Evolutionary conservation across 2,113 vertebrate species (phyloP), one percentile per base, ranked within the genome.

Genomic region (Halcyon senegalensis): DNA sequence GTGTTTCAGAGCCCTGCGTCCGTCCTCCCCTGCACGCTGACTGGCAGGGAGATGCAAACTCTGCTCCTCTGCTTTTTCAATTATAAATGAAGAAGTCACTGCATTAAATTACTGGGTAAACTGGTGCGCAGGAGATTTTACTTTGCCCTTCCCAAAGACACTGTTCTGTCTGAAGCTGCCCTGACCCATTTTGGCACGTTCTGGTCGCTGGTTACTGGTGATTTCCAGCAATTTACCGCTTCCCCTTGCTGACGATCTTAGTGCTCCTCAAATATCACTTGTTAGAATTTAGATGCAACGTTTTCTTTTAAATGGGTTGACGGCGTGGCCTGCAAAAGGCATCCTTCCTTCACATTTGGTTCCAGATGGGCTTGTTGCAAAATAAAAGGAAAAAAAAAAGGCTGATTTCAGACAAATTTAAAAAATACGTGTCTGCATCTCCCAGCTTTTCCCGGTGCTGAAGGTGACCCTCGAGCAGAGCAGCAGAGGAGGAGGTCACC

Each of bases 401-500:
- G 63, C 21, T 72, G 18, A 28, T 50, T 83, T 62, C 37, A 48
- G 76, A 4, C 33, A 33, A 56, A 51, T 53, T 35, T 39, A 13
- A 3, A 27, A 19, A 51, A 51, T 10, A 5, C 0, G 3, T 23
- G 25, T 16, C 6, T 1, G 4, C 19, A 3, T 46, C 24, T 58
- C n/a, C 28, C 35, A 7, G 4, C 18, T 50, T 51, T 63, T 9
- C 19, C 35, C 24, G 0, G 2, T 31, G 48, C 48, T 19, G 55
- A 39, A 13, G 46, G 80, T 16, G 35, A 60, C 16, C 50, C 63
- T 44, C 0, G 5, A 28, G 59, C 2, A 2, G 33, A 41, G 50
- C 1, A 0, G 67, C 18, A 56, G 30, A 55, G 30, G 58, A 59
- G 58, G 46, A 66, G 46, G 24, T 72, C 2, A 0, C 48, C 23